phyloP scores from a whole-genome alignment of 2,113 vertebrate species.

The Hirundichthys speculiger region DNA sequence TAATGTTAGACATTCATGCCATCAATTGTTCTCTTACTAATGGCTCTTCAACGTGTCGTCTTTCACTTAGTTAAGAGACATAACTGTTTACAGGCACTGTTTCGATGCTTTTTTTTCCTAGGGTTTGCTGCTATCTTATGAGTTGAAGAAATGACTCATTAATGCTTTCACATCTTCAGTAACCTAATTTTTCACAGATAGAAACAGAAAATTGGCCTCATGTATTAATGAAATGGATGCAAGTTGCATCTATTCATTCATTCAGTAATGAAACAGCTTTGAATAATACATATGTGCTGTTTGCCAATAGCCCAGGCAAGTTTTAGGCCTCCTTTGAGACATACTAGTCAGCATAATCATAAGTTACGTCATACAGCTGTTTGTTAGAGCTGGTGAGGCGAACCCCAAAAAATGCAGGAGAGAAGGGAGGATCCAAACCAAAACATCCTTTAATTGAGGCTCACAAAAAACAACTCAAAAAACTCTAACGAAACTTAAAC shows the following conservation, averaged over 20 bases:
- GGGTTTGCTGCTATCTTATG: constrained; percentile 14
- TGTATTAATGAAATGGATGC: constrained; percentile 7
- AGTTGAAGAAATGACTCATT: constrained; percentile 28
- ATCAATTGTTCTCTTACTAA: constrained; percentile 29
- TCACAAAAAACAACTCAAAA: too few species aligned
- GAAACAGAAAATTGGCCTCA: constrained; percentile 9
- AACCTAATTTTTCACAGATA: constrained; percentile 5
- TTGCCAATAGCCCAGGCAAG: constrained; percentile 25
- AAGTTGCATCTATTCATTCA: constrained; percentile 19
- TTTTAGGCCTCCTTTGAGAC: constrained; percentile 17
- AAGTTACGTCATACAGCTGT: too few species aligned
- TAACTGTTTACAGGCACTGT: constrained; percentile 21
- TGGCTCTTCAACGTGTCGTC: constrained; percentile 31
- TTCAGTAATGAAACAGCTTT: constrained; percentile 29
- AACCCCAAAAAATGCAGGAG: too few species aligned
- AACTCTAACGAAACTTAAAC: too few species aligned
- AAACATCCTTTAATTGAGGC: too few species aligned
- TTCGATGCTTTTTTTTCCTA: constrained; percentile 8
- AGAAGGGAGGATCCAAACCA: too few species aligned
- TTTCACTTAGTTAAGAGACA: constrained; percentile 28
- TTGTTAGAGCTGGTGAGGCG: too few species aligned
- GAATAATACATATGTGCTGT: constrained; percentile 32
- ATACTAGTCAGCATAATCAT: constrained; percentile 5
- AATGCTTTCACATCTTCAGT: constrained; percentile 13
- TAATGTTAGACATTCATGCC: constrained; percentile 42